Conservation (phyloP, 2,797 vertebrate species). For the Urosaurus nigricauda region DNA sequence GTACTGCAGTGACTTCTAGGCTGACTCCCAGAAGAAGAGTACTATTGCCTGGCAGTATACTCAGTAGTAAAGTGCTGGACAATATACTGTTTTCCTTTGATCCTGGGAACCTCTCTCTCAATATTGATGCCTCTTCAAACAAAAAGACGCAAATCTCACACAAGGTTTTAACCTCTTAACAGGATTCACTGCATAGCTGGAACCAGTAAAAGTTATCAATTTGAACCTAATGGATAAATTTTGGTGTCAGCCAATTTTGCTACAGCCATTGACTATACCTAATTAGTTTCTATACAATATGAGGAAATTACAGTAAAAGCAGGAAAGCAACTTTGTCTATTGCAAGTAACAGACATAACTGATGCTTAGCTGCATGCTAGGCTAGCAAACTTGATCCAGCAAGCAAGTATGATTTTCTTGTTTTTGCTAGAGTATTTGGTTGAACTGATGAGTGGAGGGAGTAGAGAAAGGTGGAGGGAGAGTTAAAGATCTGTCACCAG, state of each 20-base stretch:
- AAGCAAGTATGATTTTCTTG: too few species aligned
- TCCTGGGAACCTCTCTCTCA: neutral
- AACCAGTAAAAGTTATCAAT: neutral
- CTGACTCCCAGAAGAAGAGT: too few species aligned
- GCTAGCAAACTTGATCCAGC: neutral
- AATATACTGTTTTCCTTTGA: neutral
- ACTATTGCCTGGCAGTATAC: neutral
- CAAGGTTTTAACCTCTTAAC: neutral
- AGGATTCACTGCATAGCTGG: neutral
- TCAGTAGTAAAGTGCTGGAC: neutral
- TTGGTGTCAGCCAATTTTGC: neutral
- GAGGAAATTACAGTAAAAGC: too few species aligned
- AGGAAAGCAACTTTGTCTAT: neutral
- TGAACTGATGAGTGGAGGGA: neutral
- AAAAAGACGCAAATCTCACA: neutral
- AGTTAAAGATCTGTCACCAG: neutral
- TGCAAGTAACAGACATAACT: neutral
- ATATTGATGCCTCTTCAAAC: neutral
- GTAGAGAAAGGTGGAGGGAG: neutral
- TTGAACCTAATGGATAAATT: neutral
- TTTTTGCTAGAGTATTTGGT: neutral
- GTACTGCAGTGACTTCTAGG: neutral
- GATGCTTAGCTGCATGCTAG: neutral
- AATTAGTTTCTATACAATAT: too few species aligned
- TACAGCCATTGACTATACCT: neutral